A percentile compares a stretch with the other conserved stretches of the same genome.
Conservation (phyloP, 1,140 invertebrate genomes). For the Hycleus phaleratus region DNA sequence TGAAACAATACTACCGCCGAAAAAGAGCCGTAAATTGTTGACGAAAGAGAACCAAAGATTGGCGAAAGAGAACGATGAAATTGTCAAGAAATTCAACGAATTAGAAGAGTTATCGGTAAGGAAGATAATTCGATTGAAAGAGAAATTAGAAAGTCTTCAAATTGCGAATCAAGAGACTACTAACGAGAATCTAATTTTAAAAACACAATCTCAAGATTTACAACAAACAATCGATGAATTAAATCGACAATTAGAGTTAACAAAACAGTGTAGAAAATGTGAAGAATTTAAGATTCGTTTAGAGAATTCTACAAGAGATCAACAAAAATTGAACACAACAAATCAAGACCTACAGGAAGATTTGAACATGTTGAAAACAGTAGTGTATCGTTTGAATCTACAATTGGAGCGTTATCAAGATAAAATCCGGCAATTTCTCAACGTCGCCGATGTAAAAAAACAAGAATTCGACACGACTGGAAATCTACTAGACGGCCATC, state of each 20-base stretch:
- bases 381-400: slow-evolving; percentile 57
- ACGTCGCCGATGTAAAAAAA: slow-evolving; percentile 16
- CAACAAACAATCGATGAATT: slow-evolving; percentile 21
- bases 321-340: slow-evolving; percentile 40
- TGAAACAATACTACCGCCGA: background rate
- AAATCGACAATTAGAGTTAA: slow-evolving; percentile 24
- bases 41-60: slow-evolving; percentile 40
- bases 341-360: slow-evolving; percentile 52
- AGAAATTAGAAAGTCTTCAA: slow-evolving; percentile 30
- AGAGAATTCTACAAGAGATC: slow-evolving; percentile 41
- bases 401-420: slow-evolving; percentile 62
- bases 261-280: slow-evolving; percentile 34
- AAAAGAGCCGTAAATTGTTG: slow-evolving; percentile 33
- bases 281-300: slow-evolving; percentile 41
- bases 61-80: slow-evolving; percentile 37
- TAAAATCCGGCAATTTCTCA: slow-evolving; percentile 42
- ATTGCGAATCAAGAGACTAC: slow-evolving; percentile 24
- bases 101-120: slow-evolving; percentile 31
- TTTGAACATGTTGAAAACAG: slow-evolving; percentile 55
- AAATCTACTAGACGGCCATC: slow-evolving; percentile 32
- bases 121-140: slow-evolving; percentile 35
- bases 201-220: slow-evolving; percentile 26
- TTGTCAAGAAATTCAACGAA: slow-evolving; percentile 36
- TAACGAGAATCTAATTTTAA: slow-evolving; percentile 29
- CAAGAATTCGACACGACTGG: slow-evolving; percentile 34